Percentiles rank a stretch among this genome's conserved stretches.
phyloP scores from a whole-genome alignment of 2,888 invertebrate species.

The Leptopterna dolabrata region DNA sequence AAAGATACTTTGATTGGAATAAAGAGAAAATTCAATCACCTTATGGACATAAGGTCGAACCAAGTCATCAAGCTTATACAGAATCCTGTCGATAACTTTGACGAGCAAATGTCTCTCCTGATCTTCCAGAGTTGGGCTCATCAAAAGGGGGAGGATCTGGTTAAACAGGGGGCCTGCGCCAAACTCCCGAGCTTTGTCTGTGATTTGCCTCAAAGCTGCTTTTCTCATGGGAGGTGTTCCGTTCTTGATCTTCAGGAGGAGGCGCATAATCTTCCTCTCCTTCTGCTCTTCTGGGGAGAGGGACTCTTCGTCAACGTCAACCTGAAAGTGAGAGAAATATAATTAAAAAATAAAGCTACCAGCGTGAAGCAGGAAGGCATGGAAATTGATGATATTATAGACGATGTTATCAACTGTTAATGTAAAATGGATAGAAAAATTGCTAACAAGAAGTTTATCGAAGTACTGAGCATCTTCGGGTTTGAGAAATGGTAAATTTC shows the following conservation, averaged over 20 bases:
- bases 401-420: too few relatives aligned
- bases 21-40: slow-evolving; percentile 67
- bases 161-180: slow-evolving; percentile 99
- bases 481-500: slow-evolving; percentile 98
- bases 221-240: slow-evolving; percentile 99
- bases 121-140: slow-evolving; percentile 99
- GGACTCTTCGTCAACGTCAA: slow-evolving; percentile 97
- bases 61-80: slow-evolving; percentile 97
- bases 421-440: slow-evolving; percentile 59
- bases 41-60: slow-evolving; percentile 99
- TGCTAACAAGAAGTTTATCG: slow-evolving; percentile 85
- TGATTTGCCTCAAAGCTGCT: slow-evolving; percentile 95
- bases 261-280: slow-evolving; percentile 98
- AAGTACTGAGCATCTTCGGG: slow-evolving; percentile 99
- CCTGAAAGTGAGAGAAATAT: slow-evolving; percentile 56
- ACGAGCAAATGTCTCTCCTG: slow-evolving; percentile 98
- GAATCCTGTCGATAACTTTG: slow-evolving; percentile 97
- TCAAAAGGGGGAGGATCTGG: slow-evolving; percentile 97
- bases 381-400: too few relatives aligned
- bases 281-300: slow-evolving; percentile 96
- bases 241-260: slow-evolving; percentile 97
- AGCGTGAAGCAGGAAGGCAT: too few relatives aligned
- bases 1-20: too few relatives aligned
- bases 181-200: slow-evolving; percentile 97
- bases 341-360: neutral